These are phyloP conservation scores for Chlamydotis undulata DNA, from an alignment of 2,113 vertebrate species.

Conservation along the genomic window DNA sequence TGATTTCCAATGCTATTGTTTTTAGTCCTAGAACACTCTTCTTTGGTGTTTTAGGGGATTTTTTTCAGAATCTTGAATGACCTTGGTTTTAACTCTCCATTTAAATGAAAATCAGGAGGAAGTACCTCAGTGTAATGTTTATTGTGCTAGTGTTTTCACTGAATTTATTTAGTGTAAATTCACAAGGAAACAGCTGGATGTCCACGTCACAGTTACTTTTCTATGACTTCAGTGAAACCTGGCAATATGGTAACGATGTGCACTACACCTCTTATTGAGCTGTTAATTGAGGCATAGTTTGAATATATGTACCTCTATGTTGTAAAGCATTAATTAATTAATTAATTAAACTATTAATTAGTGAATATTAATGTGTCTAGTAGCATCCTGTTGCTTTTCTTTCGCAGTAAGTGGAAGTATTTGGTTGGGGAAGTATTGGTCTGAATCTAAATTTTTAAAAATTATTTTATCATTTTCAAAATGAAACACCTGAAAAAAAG, in stretches of 20 bases:
- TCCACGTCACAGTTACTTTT: not conserved
- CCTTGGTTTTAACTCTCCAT: not conserved
- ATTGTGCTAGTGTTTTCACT: not conserved
- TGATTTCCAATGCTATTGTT: slow-evolving; percentile 18
- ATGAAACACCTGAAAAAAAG: not conserved
- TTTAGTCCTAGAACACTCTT: not conserved
- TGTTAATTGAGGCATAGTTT: not conserved
- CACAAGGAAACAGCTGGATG: not conserved
- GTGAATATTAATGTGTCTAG: not conserved
- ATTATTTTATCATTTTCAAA: not conserved
- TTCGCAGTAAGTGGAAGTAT: not conserved
- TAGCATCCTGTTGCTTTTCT: not conserved
- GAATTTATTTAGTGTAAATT: not conserved
- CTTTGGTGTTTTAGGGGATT: not conserved
- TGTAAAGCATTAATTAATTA: not conserved
- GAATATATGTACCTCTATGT: not conserved
- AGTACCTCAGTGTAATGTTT: not conserved
- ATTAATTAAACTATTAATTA: not conserved
- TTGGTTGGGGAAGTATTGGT: not conserved
- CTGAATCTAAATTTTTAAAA: not conserved
- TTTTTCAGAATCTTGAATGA: not conserved
- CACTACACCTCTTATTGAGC: not conserved
- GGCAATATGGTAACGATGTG: fast-evolving
- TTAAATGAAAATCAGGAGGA: not conserved
- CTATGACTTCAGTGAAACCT: not conserved